Base-by-base conservation (phyloP, 2,797 vertebrate species). In the Sebastes jordani region DNA sequence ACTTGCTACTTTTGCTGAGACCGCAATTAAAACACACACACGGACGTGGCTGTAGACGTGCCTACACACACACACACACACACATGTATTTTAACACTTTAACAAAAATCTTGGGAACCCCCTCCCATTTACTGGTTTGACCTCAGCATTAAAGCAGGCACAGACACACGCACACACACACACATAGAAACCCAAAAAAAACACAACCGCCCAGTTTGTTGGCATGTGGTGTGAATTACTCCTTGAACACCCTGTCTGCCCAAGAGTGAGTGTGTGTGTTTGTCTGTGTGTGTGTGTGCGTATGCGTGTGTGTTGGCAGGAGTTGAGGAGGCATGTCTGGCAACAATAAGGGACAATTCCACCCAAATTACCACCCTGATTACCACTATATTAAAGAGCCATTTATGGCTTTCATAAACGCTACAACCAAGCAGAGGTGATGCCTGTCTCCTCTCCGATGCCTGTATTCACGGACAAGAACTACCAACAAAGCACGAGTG, bases 141-240 rank as follows among this genome's bases (percentile, higher is more conserved):
- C 94, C 95, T 95, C 89, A 92, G 89, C 81, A 83, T 91, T 91
- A 91, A 92, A 92, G 83, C 89, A 90, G 74, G 73, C 82, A 73
- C 80, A 89, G 78, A 88, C 72, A 83, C 76, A 67, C 59, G 76
- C 59, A 84, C 56, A 74, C 76, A 82, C 75, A 87, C 73, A 78
- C 79, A 70, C 58, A 77, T 1, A 89, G 59, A 86, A 76, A 85
- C 42, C 76, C 54, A 64, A 84, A 86, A 78, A 89, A 76, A 92
- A 93, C 89, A 93, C 80, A 93, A 91, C 93, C 93, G 92, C 90
- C 92, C 93, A 89, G 92, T 91, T 94, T 89, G 91, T 92, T 93
- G 92, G 90, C 95, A 96, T 95, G 94, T 95, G 95, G 94, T 95
- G 95, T 92, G 93, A 95, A 96, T 96, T 95, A 96, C 90, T 92